Conservation (phyloP, 2,797 vertebrate species). For the Margarornis squamiger region DNA sequence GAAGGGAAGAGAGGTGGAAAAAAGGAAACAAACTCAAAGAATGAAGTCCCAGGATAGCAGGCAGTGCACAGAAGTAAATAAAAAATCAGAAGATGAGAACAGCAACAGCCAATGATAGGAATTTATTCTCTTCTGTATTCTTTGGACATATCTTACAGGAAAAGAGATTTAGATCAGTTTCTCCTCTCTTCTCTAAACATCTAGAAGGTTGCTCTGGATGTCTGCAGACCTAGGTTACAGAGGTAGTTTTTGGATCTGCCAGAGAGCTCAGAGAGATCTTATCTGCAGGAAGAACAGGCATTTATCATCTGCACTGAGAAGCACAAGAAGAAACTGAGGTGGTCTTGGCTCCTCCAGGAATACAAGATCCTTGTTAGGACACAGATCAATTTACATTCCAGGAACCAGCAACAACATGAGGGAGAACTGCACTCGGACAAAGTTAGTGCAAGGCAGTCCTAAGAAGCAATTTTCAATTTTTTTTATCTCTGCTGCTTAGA, state of each 20-base stretch:
- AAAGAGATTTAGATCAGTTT: background rate
- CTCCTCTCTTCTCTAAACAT: background rate
- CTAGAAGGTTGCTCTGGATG: background rate
- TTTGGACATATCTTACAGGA: background rate
- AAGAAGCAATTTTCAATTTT: background rate
- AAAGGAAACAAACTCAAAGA: background rate
- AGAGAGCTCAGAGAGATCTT: background rate
- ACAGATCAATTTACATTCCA: background rate
- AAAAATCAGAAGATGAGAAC: background rate
- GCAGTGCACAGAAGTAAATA: background rate
- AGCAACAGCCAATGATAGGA: background rate
- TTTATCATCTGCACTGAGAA: background rate
- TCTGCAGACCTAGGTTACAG: background rate
- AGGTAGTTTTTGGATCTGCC: background rate
- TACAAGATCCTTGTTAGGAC: fast-evolving
- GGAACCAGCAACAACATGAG: background rate
- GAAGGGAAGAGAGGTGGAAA: background rate
- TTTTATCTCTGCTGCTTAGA: background rate
- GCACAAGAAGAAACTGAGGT: background rate
- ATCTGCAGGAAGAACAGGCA: background rate
- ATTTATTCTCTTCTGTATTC: background rate
- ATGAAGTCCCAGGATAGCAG: background rate
- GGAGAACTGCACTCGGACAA: background rate
- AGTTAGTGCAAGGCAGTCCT: background rate
- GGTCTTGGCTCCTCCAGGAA: background rate